Percentiles rank a stretch among this genome's conserved stretches.
phyloP scores from a whole-genome alignment of 1,140 invertebrate species.

The Lepeophtheirus salmonis region DNA sequence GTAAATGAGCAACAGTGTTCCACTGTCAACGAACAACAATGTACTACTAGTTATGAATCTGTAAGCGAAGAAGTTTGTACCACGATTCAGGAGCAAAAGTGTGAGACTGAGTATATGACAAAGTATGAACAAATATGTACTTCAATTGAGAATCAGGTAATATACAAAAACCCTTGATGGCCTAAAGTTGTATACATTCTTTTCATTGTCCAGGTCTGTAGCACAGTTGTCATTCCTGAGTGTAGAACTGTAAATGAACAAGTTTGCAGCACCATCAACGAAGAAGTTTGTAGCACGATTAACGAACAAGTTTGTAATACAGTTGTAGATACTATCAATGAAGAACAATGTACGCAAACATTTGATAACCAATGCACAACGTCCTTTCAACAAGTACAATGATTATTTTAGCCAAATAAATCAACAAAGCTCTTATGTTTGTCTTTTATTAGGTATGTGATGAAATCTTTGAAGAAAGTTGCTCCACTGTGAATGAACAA shows the following conservation, averaged over 20 bases:
- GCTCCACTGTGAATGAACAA: constrained; percentile 10
- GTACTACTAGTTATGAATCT: constrained; percentile 1
- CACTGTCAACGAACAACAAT: constrained; percentile 13
- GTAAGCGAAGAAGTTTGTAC: constrained; percentile 11
- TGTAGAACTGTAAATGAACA: constrained; percentile 17
- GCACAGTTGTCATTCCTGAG: constrained; percentile 4
- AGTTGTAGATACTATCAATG: background rate
- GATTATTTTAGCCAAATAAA: background rate
- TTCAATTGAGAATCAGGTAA: background rate
- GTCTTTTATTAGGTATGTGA: background rate
- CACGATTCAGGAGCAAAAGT: constrained; percentile 11
- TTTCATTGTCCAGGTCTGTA: constrained; percentile 1
- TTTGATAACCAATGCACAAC: constrained; percentile 7
- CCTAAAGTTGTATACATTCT: background rate
- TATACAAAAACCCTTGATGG: background rate
- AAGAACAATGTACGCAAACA: constrained; percentile 1
- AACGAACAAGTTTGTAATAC: constrained; percentile 15
- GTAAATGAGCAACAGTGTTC: constrained; percentile 4
- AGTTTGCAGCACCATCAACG: constrained; percentile 13
- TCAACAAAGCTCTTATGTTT: background rate
- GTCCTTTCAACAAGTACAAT: background rate
- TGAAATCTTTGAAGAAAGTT: background rate
- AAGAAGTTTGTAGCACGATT: constrained; percentile 10
- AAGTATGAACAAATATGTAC: constrained; percentile 10
- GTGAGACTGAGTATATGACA: constrained; percentile 6